A percentile compares a stretch with the other conserved stretches of the same genome.
These are phyloP conservation scores for Climacteris rufus DNA, from an alignment of 2,113 vertebrate species.

Conservation along the genomic window DNA sequence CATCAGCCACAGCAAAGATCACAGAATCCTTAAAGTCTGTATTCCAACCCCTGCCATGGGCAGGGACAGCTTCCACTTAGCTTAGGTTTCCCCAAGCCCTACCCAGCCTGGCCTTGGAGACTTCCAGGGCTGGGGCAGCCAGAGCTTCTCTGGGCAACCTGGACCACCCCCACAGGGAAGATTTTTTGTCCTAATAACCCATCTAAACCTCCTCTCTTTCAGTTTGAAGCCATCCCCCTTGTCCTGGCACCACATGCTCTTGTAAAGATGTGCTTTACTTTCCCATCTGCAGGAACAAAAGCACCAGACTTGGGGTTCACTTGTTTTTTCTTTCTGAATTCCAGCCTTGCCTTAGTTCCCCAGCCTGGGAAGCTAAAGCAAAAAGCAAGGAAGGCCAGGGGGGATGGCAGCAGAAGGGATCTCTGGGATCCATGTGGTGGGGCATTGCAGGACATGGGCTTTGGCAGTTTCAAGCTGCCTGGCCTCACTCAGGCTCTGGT, in stretches of 20 bases:
- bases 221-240: not conserved
- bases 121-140: not conserved
- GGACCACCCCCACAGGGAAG: no score
- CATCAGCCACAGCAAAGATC: not conserved
- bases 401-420: not conserved
- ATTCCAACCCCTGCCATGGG: not conserved
- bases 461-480: not conserved
- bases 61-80: not conserved
- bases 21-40: not conserved
- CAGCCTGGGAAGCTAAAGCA: not conserved
- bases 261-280: not conserved
- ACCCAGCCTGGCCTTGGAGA: not conserved
- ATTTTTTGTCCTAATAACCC: not conserved
- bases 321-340: not conserved
- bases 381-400: not conserved
- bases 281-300: not conserved
- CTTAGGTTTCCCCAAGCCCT: accelerated
- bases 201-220: not conserved
- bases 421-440: not conserved
- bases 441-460: not conserved
- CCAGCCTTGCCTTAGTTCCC: not conserved
- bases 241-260: not conserved
- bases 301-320: not conserved
- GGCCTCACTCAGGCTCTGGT: not conserved
- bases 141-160: not conserved